phyloP scores from a whole-genome alignment of 2,113 vertebrate species.

The Propithecus coquereli region DNA sequence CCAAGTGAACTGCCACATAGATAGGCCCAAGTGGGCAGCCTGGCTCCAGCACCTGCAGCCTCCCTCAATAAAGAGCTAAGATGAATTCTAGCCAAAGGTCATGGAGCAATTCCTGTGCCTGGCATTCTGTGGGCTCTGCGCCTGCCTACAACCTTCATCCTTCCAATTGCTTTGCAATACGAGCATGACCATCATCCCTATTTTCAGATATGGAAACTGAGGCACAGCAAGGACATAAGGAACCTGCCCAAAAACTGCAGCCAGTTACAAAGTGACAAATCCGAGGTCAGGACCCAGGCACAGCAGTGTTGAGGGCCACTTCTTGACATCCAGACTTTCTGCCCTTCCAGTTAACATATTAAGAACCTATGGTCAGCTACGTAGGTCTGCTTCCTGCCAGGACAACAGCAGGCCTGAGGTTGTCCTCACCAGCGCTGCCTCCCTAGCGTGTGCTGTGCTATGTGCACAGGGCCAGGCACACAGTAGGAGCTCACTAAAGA shows the following conservation, averaged over 20 bases:
- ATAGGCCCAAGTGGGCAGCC: not conserved
- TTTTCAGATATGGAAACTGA: not conserved
- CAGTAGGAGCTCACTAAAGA: not conserved
- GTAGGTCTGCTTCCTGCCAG: not conserved
- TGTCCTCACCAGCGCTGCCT: not conserved
- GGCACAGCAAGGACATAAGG: not conserved
- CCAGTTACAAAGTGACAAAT: not conserved
- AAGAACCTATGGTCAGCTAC: not conserved
- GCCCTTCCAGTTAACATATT: not conserved
- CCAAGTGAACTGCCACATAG: not conserved
- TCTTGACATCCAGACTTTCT: not conserved
- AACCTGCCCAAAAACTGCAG: not conserved
- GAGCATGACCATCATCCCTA: not conserved
- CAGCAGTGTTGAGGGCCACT: not conserved
- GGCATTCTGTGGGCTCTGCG: not conserved
- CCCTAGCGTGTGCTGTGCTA: not conserved
- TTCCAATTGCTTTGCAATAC: not conserved
- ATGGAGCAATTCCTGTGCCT: not conserved
- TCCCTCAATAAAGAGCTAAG: not conserved
- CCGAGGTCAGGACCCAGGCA: not conserved
- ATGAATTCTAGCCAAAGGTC: not conserved
- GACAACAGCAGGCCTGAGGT: not conserved
- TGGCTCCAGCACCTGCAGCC: not conserved
- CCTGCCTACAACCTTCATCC: not conserved
- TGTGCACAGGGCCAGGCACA: not conserved